A percentile compares a stretch with the other conserved stretches of the same genome.
These are phyloP conservation scores for Drosophila paulistorum DNA, from an alignment of 1,140 invertebrate genomes.

Conservation along the genomic window DNA sequence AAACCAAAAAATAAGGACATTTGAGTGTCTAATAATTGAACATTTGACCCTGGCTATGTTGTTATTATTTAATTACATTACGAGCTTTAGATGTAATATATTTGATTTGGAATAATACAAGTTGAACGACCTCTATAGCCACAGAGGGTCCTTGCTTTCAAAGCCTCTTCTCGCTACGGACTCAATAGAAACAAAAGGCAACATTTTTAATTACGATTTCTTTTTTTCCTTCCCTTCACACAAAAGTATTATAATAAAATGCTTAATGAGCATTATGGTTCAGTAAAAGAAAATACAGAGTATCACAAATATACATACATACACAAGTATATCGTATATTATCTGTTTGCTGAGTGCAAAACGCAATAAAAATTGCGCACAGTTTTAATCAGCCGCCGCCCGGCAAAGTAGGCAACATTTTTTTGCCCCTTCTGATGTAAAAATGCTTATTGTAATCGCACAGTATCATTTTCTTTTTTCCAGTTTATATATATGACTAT, in stretches of 20 bases:
- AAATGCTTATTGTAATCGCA: constrained; percentile 64
- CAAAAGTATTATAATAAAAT: constrained; percentile 70
- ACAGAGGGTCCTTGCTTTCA: constrained; percentile 26
- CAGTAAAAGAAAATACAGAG: constrained; percentile 58
- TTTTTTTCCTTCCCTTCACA: constrained; percentile 48
- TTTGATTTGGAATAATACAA: constrained; percentile 25
- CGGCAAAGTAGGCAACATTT: constrained; percentile 69
- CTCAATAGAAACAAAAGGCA: constrained; percentile 40
- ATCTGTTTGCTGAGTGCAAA: constrained; percentile 62
- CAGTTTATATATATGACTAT: constrained; percentile 33
- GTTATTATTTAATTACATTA: constrained; percentile 72
- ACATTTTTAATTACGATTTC: constrained; percentile 74
- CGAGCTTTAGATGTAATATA: constrained; percentile 54
- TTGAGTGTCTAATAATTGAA: constrained; percentile 79
- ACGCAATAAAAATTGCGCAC: constrained; percentile 60
- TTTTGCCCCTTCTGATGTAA: constrained; percentile 27
- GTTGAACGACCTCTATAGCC: constrained; percentile 41
- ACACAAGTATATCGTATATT: constrained; percentile 23
- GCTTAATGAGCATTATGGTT: constrained; percentile 76
- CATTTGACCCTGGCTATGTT: constrained; percentile 67
- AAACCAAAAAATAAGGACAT: constrained; percentile 49
- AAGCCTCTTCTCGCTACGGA: constrained; percentile 9
- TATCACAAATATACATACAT: constrained; percentile 46
- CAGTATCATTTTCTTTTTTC: constrained; percentile 29
- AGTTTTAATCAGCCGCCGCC: constrained; percentile 67